Base-by-base conservation (phyloP, 2,113 vertebrate genomes). In the Dipodomys spectabilis region DNA sequence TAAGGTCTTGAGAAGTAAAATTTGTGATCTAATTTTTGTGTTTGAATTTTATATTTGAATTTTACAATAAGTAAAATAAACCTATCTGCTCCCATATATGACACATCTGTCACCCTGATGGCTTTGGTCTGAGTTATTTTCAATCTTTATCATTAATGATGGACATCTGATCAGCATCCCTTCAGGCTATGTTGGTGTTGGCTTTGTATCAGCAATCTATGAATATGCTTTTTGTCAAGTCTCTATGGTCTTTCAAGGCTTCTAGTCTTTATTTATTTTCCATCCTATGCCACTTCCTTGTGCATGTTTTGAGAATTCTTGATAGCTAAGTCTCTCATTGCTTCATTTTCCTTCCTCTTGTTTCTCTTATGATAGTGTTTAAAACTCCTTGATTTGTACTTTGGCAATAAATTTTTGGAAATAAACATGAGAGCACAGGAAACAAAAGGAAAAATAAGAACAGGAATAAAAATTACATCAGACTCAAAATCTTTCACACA, bases 61-160 rank as follows among this genome's bases (percentile, higher is more conserved):
- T 81, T 74, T 67, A 91, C 13, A 94, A 62, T 15, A 78, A 93
- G 7, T 89, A 77, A 39, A 92, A 91, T 74, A 86, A 88, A 60
- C 5, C 10, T 77, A 78, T 44, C 39, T 93, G 32, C 19, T 28
- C 1, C 16, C 1, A 15, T 1, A 72, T 2, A 11, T 39, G 10
- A 28, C 27, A 64, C 1, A 73, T 20, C 32, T n/a, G 6, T 62
- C 84, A 86, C 75, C 92, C 69, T 7, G 20, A 72, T 25, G 25
- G n/a, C 74, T 82, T 78, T 2, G 0, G 16, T 82, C 30, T 82
- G 28, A 64, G 49, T 83, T 2, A 88, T 91, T 62, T 45, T 3
- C 57, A 18, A 13, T 57, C 6, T 89, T 73, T 57, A 75, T 30
- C 5, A 53, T n/a, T 30, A 77, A 62, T 39, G 39, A 64, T 7